Base-by-base conservation (phyloP, 1,140 invertebrate genomes). In the Lamellibrachia luymesi region DNA sequence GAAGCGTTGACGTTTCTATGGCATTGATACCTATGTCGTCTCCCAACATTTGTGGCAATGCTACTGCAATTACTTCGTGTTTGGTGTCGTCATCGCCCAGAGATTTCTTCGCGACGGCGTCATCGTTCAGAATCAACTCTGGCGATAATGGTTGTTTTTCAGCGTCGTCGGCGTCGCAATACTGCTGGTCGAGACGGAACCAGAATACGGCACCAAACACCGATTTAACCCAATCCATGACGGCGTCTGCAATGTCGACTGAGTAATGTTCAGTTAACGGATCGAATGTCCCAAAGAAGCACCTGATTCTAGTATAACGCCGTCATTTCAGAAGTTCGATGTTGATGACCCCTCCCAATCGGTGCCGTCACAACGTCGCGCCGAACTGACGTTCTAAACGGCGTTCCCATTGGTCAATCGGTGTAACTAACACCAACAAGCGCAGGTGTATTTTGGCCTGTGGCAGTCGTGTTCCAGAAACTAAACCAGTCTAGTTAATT, bases 1-100 rank as follows among this genome's bases (percentile, higher is more conserved):
- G 92, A 13, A 51, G 50, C 92, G 50, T 50, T 27, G 50, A 51
- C 52, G 92, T 92, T 92, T 92, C 52, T 91, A 80, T 80, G 64
- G 13, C 64, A 80, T 80, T 2, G 64, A 4, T 80, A 80, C 17
- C 17, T 10, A 80, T 22, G 25, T 80, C 64, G 2, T 80, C 64
- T 80, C 64, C 17, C 64, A 80, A 22, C 17, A 22, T 22, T 6
- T 22, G 64, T 80, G 64, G 8, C 64, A 17, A 22, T 80, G 64
- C 17, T 80, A 6, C 64, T 22, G 64, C 64, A 17, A 22, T 17
- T 0, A 80, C 64, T 80, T 80, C 64, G 64, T 80, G 64, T 80
- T 80, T 80, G 64, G 64, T 22, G 64, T 80, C 64, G 64, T 80
- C 64, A 0, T 22, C 64, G 25, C 17, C 64, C 64, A 8, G 64